Evolutionary conservation across 2,888 invertebrate genomes (phyloP).

Genomic region (Danaus chrysippus): DNA sequence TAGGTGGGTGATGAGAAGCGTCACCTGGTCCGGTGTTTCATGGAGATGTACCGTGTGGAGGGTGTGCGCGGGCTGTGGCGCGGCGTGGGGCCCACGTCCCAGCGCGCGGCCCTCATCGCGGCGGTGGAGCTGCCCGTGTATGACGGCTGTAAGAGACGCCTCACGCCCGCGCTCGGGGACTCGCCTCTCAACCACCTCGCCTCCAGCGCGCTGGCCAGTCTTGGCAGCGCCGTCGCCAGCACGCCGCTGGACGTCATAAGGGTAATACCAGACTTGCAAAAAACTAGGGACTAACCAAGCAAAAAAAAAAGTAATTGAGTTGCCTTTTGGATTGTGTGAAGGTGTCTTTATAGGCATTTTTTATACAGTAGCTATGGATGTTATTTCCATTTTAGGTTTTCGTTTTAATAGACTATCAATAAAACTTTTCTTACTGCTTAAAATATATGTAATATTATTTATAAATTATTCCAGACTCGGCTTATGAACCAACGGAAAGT

Average conservation of each 20-base stretch:
- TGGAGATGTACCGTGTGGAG: constrained; percentile 89
- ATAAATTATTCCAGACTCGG: constrained; percentile 82
- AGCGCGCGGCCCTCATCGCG: constrained; percentile 95
- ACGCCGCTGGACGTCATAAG: constrained; percentile 96
- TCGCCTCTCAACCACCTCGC: constrained; percentile 91
- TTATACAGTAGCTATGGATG: too few relatives aligned
- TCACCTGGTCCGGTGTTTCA: constrained; percentile 86
- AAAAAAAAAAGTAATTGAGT: too few relatives aligned
- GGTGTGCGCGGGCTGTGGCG: constrained; percentile 93
- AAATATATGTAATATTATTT: neutral
- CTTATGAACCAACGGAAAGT: constrained; percentile 94
- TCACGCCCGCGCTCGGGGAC: constrained; percentile 86
- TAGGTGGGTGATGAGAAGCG: constrained; percentile 79
- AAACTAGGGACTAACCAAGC: too few relatives aligned
- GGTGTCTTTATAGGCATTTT: too few relatives aligned
- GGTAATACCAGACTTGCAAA: constrained; percentile 67
- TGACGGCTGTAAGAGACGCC: constrained; percentile 90
- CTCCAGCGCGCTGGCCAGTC: constrained; percentile 93
- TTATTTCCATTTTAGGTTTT: too few relatives aligned
- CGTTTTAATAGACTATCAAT: too few relatives aligned
- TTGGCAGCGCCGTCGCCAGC: constrained; percentile 95
- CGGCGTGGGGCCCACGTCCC: constrained; percentile 95
- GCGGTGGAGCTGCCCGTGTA: constrained; percentile 96
- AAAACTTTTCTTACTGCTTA: too few relatives aligned
- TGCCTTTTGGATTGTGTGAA: too few relatives aligned